Percentiles rank a stretch among this genome's conserved stretches.
Conservation (phyloP, 2,797 vertebrate genomes). For the Cynodonichthys magdalenae region DNA sequence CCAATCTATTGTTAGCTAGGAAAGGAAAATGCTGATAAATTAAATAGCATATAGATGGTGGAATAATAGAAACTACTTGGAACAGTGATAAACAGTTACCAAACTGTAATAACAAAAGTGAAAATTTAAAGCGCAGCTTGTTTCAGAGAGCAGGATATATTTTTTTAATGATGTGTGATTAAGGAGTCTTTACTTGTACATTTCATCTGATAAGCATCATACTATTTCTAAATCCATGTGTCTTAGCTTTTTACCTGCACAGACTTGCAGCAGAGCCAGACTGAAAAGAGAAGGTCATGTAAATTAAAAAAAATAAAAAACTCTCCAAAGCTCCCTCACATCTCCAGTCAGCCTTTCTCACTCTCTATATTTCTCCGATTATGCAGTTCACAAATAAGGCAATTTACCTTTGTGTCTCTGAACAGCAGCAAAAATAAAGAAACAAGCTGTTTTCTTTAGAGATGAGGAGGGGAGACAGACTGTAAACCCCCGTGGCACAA, state of each 20-base stretch:
- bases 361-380: constrained; percentile 32
- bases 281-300: constrained; percentile 59
- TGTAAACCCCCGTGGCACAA: constrained; percentile 58
- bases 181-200: neutral
- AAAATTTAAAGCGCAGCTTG: neutral
- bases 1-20: no score
- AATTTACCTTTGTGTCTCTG: constrained; percentile 45
- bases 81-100: no score
- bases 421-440: constrained; percentile 47
- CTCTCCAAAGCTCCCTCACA: constrained; percentile 56
- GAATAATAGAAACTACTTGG: no score
- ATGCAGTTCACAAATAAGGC: constrained; percentile 53
- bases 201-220: neutral
- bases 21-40: no score
- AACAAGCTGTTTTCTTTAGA: constrained; percentile 44
- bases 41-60: no score
- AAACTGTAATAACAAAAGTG: neutral
- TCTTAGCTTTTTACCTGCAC: constrained; percentile 40
- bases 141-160: neutral
- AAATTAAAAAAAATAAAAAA: constrained; percentile 47
- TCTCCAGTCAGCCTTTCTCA: constrained; percentile 39
- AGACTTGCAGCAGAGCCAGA: constrained; percentile 53
- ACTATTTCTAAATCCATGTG: constrained; percentile 5
- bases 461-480: constrained; percentile 42
- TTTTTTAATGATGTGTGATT: neutral